phyloP scores from a whole-genome alignment of 2,797 vertebrate genomes.

The Peromyscus melanophrys region DNA sequence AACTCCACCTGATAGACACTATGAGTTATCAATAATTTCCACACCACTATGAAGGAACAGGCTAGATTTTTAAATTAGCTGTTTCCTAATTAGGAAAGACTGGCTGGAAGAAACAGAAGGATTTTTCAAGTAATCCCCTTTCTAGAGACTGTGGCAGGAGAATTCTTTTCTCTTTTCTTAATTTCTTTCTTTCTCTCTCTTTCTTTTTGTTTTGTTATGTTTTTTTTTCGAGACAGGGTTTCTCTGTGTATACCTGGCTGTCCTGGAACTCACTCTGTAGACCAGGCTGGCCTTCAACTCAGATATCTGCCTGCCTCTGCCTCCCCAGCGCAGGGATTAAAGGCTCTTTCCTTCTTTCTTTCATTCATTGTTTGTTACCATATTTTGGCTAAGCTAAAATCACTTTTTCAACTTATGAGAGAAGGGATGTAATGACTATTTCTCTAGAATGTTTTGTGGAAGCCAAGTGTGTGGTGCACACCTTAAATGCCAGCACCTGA shows the following conservation, averaged over 20 bases:
- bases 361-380: neutral
- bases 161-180: neutral
- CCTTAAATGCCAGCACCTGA: neutral
- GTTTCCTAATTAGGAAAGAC: neutral
- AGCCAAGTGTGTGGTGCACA: neutral
- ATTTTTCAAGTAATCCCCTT: neutral
- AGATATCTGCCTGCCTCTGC: neutral
- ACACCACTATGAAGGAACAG: neutral
- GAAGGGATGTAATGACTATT: neutral
- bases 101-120: neutral
- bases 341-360: neutral
- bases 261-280: neutral
- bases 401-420: neutral
- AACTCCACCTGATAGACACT: neutral
- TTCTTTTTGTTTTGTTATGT: neutral
- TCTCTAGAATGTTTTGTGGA: conserved; percentile 19
- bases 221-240: neutral
- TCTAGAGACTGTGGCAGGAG: neutral
- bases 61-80: conserved; percentile 32
- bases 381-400: conserved; percentile 23
- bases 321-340: neutral
- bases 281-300: neutral
- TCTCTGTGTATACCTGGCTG: neutral
- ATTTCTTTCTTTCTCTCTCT: neutral
- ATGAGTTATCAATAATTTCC: neutral